Conservation (phyloP, 2,797 vertebrate genomes). For the Phrynocephalus forsythii region DNA sequence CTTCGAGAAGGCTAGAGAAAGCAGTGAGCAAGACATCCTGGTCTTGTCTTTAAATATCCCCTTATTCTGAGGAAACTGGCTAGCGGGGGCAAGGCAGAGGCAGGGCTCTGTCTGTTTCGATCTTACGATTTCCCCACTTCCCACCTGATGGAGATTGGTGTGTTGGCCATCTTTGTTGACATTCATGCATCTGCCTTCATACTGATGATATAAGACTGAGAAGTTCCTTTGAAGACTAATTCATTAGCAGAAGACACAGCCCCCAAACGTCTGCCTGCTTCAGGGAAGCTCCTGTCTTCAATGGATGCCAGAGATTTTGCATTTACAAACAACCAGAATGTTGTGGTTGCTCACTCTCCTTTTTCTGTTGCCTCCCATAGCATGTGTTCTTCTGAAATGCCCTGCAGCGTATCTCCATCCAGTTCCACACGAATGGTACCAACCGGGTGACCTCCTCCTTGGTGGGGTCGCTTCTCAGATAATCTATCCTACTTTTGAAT, state of each 20-base stretch:
- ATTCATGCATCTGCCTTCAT: background rate
- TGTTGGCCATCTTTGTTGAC: background rate
- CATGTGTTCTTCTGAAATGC: too few relatives aligned
- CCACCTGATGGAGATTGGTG: background rate
- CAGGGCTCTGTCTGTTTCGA: background rate
- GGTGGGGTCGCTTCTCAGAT: background rate
- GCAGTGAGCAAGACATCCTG: too few relatives aligned
- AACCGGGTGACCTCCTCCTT: background rate
- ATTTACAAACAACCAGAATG: background rate
- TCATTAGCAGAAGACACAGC: too few relatives aligned
- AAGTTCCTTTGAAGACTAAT: background rate
- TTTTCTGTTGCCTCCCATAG: background rate
- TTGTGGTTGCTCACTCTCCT: background rate
- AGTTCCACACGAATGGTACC: conserved; percentile 11
- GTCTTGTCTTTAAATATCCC: background rate
- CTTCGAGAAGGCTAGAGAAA: background rate
- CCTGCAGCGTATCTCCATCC: background rate
- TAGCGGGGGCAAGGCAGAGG: background rate
- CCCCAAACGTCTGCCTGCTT: too few relatives aligned
- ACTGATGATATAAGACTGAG: background rate
- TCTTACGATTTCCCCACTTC: background rate
- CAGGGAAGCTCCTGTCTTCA: too few relatives aligned
- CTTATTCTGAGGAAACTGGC: background rate
- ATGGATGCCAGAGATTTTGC: background rate
- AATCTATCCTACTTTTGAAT: background rate